Conservation (phyloP, 2,113 vertebrate genomes). For the Pristiophorus japonicus region DNA sequence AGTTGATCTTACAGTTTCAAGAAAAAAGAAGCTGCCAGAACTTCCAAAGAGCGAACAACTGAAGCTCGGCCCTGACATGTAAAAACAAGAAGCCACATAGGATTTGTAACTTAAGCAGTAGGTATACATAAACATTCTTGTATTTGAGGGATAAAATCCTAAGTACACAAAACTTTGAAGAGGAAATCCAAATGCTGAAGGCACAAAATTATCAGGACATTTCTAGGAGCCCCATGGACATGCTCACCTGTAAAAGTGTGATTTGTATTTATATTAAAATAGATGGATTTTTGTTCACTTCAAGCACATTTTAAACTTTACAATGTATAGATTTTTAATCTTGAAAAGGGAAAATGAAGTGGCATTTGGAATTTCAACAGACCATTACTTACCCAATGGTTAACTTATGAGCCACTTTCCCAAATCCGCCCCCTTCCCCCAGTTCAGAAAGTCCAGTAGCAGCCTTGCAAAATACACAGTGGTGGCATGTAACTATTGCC, state of each 20-base stretch:
- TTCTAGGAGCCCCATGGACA: not conserved
- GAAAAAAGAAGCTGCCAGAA: not conserved
- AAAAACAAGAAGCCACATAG: not conserved
- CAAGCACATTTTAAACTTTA: not conserved
- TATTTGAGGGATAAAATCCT: not conserved
- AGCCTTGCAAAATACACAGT: not conserved
- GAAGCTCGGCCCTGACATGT: not conserved
- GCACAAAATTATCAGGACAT: not conserved
- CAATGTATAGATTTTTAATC: not conserved
- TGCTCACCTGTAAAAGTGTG: not conserved
- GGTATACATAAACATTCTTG: not conserved
- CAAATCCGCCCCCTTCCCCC: not conserved
- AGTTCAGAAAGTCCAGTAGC: not conserved
- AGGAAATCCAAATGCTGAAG: not conserved
- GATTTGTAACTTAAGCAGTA: not conserved
- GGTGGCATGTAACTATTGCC: not conserved
- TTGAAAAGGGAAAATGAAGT: not conserved
- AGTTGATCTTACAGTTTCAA: not conserved
- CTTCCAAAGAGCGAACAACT: not conserved
- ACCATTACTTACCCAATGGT: not conserved
- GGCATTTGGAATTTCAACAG: not conserved
- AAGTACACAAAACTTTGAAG: not conserved
- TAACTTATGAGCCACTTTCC: not conserved
- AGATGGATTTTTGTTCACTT: too few species aligned
- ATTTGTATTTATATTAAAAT: too few species aligned